Conservation (phyloP, 2,113 vertebrate genomes). For the Equus przewalskii region DNA sequence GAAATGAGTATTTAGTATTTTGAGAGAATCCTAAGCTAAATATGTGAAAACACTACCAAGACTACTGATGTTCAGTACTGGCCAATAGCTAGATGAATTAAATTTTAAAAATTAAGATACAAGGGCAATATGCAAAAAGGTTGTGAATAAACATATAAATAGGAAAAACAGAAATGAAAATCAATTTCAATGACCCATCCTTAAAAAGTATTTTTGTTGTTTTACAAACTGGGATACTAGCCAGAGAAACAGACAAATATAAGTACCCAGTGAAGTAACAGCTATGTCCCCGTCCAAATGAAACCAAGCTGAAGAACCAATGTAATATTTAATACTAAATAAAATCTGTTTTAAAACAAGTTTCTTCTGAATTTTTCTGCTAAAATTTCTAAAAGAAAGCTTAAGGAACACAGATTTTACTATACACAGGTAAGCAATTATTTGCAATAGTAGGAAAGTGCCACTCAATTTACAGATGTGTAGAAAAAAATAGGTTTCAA, state of each 20-base stretch:
- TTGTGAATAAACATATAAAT: neutral
- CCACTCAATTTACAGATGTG: neutral
- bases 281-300: neutral
- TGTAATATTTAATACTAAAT: constrained; percentile 12
- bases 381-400: constrained; percentile 41
- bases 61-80: neutral
- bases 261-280: neutral
- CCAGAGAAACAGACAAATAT: neutral
- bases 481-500: neutral
- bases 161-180: constrained; percentile 35
- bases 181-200: neutral
- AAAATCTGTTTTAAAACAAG: constrained; percentile 45
- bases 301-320: constrained; percentile 45
- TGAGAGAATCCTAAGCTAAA: constrained; percentile 39
- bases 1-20: constrained; percentile 54
- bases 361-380: constrained; percentile 12
- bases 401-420: constrained; percentile 52
- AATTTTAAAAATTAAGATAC: constrained; percentile 36
- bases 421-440: neutral
- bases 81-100: neutral
- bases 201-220: neutral
- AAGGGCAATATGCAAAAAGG: neutral
- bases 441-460: neutral
- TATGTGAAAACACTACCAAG: constrained; percentile 39
- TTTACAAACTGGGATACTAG: neutral